Evolutionary conservation across 2,797 vertebrate genomes (phyloP), one percentile per base, ranked within the genome.

Genomic region (Microhierax caerulescens): DNA sequence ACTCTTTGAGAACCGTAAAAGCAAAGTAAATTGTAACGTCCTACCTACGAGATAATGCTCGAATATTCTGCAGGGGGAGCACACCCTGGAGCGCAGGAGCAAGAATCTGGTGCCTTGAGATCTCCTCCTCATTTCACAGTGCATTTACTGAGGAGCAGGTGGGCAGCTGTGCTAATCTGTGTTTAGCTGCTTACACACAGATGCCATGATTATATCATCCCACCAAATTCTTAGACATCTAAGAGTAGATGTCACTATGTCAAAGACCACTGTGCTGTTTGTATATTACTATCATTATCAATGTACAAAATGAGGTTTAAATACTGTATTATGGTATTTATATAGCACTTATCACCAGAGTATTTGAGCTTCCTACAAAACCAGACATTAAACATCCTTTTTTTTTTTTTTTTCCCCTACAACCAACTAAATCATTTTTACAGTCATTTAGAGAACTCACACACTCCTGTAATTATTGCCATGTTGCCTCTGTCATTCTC

Each of bases 381-480:
- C 2, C 68, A 83, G 53, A 85, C 36, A 70, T 93, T 65, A 72
- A 96, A 78, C 37, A 81, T 75, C 27, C 9, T 4, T 14, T 30
- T 72, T 67, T 64, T 48, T n/a, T n/a, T n/a, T n/a, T 39, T 39
- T 39, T 39, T 0, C 18, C 27, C 56, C 37, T 67, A 45, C 53
- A 75, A 53, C 60, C n/a, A 86, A 72, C 48, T 61, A 80, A 94
- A 89, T 73, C 0, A 51, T 88, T 94, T 96, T 96, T 83, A 85
- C 68, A 89, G 78, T 43, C 77, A 85, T 83, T 93, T 75, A 88
- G 60, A 91, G 53, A 95, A 84, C 57, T 72, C 75, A 36, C 57
- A 50, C 32, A 23, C 60, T 96, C 60, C 84, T 88, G 57, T 89
- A 94, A 97, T 92, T 95, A 94, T 92, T 83, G 61, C 61, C 21